Conservation (phyloP, 1,140 invertebrate species). For the Drosophila pseudoobscura region DNA sequence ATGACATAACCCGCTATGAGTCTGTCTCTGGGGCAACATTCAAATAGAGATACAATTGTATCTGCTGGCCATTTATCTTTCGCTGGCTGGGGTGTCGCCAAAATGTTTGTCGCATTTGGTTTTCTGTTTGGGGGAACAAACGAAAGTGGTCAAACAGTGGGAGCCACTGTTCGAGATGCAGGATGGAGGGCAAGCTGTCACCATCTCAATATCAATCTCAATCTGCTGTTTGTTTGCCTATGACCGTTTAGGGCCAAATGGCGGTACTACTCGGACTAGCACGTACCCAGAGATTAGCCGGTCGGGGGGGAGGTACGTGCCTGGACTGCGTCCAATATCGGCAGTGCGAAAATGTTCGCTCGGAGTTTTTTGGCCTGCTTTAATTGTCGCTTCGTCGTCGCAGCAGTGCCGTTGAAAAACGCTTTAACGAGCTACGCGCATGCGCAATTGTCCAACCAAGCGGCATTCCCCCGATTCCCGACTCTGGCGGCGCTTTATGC, state of each 20-base stretch:
- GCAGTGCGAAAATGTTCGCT: slow-evolving; percentile 25
- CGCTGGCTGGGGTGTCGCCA: slow-evolving; percentile 1
- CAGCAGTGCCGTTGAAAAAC: slow-evolving; percentile 24
- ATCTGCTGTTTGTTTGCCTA: slow-evolving; percentile 23
- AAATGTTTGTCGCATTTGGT: slow-evolving; percentile 46
- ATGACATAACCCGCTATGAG: slow-evolving; percentile 69
- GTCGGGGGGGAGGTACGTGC: slow-evolving; percentile 44
- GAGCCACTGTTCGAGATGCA: slow-evolving; percentile 38
- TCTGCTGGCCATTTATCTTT: slow-evolving; percentile 66
- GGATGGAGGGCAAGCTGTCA: slow-evolving; percentile 15
- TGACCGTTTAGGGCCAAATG: slow-evolving; percentile 73
- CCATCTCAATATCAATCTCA: background rate
- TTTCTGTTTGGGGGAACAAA: slow-evolving; percentile 19
- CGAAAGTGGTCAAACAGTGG: slow-evolving; percentile 52
- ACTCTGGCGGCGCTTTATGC: slow-evolving; percentile 40
- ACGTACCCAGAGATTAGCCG: slow-evolving; percentile 31
- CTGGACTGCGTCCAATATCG: slow-evolving; percentile 56
- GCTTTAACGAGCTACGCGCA: slow-evolving; percentile 78
- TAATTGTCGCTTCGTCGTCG: slow-evolving; percentile 71
- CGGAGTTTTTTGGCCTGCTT: slow-evolving; percentile 33
- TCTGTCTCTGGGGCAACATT: background rate
- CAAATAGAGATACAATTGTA: slow-evolving; percentile 69
- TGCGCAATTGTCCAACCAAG: slow-evolving; percentile 79
- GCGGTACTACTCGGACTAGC: slow-evolving; percentile 37
- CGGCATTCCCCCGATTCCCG: slow-evolving; percentile 10